Percentiles rank a stretch among this genome's conserved stretches.
Evolutionary conservation across 2,888 invertebrate genomes (phyloP).

Genomic region (Agrilus cyanescens): DNA sequence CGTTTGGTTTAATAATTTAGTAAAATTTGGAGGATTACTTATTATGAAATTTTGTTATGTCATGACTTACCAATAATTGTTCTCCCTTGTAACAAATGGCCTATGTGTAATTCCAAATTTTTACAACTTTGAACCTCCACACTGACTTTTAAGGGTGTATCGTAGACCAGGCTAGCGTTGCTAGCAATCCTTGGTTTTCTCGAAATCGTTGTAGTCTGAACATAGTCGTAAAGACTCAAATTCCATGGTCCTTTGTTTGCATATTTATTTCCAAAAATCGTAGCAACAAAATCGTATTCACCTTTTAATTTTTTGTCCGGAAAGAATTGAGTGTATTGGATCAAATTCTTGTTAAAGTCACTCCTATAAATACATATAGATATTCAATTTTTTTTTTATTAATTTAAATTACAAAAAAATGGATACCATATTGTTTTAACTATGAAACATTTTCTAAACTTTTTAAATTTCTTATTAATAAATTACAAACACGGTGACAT

Average conservation of each 20-base stretch:
- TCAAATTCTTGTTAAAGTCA: slow-evolving; percentile 49
- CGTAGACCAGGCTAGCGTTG: slow-evolving; percentile 21
- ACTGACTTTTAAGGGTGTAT: slow-evolving; percentile 44
- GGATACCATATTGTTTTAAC: no score
- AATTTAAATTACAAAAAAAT: no score
- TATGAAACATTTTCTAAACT: no score
- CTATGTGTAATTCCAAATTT: slow-evolving; percentile 65
- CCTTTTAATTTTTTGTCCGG: slow-evolving; percentile 68
- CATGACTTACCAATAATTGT: slow-evolving; percentile 46
- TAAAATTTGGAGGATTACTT: no score
- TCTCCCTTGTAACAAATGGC: slow-evolving; percentile 57
- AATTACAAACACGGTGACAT: no score
- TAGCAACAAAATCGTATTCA: slow-evolving; percentile 51
- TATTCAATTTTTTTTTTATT: neutral
- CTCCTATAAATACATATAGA: slow-evolving; percentile 39
- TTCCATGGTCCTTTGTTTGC: slow-evolving; percentile 62
- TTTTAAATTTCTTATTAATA: no score
- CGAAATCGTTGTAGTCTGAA: slow-evolving; percentile 54
- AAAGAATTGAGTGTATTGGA: slow-evolving; percentile 71
- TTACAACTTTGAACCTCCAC: slow-evolving; percentile 65
- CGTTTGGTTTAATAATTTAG: no score
- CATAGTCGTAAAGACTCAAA: slow-evolving; percentile 53
- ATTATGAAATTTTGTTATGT: neutral
- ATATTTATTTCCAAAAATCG: slow-evolving; percentile 48
- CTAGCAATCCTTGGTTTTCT: slow-evolving; percentile 38